Base-by-base conservation (phyloP, 2,888 invertebrate species). In the Trilocha varians region DNA sequence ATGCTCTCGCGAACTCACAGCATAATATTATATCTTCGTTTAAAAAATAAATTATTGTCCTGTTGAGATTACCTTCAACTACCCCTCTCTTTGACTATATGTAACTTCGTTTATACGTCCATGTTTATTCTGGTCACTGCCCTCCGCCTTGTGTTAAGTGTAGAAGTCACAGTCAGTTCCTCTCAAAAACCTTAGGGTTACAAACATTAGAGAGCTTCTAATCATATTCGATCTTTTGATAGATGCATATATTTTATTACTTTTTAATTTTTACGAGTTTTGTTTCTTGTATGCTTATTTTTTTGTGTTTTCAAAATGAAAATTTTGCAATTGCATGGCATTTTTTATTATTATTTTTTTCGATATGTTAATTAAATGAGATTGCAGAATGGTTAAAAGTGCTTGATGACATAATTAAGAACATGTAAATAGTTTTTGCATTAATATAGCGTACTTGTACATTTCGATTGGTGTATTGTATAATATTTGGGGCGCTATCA, bases 381-480 rank as follows among this genome's bases (percentile, higher is more conserved):
- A 66, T 59, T 63, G 56, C 58, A 62, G 65, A 66, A 64, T 62
- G 70, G 65, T 63, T 70, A 59, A 73, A 78, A 79, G 77, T 78
- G 80, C 79, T 82, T 79, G 79, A 79, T 74, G 64, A 70, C 52
- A 67, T 60, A 63, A 69, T 63, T 77, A 74, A 70, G 73, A 59
- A 63, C 56, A 49, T 84, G 83, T 85, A 83, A 73, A 83, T 83
- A 85, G 79, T 70, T 76, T 83, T 83, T 80, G 79, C 79, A 71
- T 74, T 70, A 70, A 71, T 70, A 69, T 64, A 72, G 57, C 66
- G 66, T 70, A 70, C 65, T 71, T 77, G 70, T 70, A 71, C 62
- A 67, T 66, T 63, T 56, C 25, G 25, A 68, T 54, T 52, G 64
- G 62, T 75, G 76, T 78, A 76, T 70, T 59, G 61, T 62, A 66